A percentile compares a stretch with the other conserved stretches of the same genome.
Conservation (phyloP, 2,888 invertebrate genomes). For the Drosophila leonis region DNA sequence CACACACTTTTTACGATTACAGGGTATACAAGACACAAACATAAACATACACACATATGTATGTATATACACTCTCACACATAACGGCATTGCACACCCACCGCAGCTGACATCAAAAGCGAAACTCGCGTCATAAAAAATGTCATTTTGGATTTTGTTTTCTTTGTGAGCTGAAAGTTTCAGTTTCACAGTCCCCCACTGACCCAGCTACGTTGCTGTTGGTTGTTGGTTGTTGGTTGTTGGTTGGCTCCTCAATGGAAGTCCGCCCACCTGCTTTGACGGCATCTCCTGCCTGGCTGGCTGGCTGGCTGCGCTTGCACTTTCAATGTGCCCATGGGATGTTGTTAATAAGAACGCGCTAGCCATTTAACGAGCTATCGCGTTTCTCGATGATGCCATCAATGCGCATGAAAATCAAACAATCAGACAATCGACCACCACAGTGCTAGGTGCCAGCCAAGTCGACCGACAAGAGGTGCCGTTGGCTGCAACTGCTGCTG, state of each 20-base stretch:
- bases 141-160: constrained; percentile 48
- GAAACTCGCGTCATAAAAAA: constrained; percentile 48
- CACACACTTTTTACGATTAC: background rate
- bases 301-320: constrained; percentile 51
- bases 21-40: constrained; percentile 8
- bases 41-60: constrained; percentile 8
- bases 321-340: constrained; percentile 42
- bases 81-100: constrained; percentile 61
- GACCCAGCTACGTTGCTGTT: background rate
- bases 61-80: background rate
- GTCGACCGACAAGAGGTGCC: constrained; percentile 15
- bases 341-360: constrained; percentile 22
- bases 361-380: constrained; percentile 46
- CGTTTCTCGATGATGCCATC: constrained; percentile 60
- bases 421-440: constrained; percentile 19
- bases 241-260: background rate
- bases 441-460: background rate
- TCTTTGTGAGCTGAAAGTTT: constrained; percentile 34
- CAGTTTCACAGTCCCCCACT: constrained; percentile 29
- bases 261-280: constrained; percentile 54
- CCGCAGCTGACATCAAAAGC: constrained; percentile 46
- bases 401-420: constrained; percentile 40
- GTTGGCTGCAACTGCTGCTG: background rate
- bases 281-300: constrained; percentile 6
- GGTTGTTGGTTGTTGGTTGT: background rate